Evolutionary conservation across 2,888 invertebrate genomes (phyloP).

Genomic region (Amorpha juglandis): DNA sequence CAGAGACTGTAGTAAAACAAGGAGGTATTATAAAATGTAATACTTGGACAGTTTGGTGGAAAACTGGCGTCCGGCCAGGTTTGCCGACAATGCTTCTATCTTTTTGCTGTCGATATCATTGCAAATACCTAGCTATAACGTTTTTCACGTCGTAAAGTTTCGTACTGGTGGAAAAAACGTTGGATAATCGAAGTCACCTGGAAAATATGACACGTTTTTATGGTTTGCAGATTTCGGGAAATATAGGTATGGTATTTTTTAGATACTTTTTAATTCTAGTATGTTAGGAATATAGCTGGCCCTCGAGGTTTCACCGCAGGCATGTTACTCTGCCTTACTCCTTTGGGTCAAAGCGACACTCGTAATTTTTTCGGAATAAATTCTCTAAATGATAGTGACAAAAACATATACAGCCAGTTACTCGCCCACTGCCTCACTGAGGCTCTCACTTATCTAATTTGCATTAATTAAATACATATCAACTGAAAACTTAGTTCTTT

Average conservation of each 20-base stretch:
- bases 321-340: too few relatives aligned
- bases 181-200: conserved; percentile 29
- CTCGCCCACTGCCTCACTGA: too few relatives aligned
- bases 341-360: too few relatives aligned
- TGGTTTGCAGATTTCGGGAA: conserved; percentile 34
- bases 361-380: too few relatives aligned
- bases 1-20: conserved; percentile 20
- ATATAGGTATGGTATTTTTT: conserved; percentile 19
- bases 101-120: conserved; percentile 63
- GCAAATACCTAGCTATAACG: conserved; percentile 48
- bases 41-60: conserved; percentile 43
- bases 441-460: too few relatives aligned
- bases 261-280: not conserved
- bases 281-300: too few relatives aligned
- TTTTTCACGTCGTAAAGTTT: conserved; percentile 41
- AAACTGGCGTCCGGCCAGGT: conserved; percentile 62
- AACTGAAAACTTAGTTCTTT: too few relatives aligned
- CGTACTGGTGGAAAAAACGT: conserved; percentile 38
- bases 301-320: too few relatives aligned
- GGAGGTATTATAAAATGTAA: conserved; percentile 33
- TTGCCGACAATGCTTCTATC: conserved; percentile 58
- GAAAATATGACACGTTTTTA: conserved; percentile 37
- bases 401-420: too few relatives aligned
- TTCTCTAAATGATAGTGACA: too few relatives aligned
- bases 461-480: too few relatives aligned